Conservation (phyloP, 2,113 vertebrate species). For the Collichthys lucidus region DNA sequence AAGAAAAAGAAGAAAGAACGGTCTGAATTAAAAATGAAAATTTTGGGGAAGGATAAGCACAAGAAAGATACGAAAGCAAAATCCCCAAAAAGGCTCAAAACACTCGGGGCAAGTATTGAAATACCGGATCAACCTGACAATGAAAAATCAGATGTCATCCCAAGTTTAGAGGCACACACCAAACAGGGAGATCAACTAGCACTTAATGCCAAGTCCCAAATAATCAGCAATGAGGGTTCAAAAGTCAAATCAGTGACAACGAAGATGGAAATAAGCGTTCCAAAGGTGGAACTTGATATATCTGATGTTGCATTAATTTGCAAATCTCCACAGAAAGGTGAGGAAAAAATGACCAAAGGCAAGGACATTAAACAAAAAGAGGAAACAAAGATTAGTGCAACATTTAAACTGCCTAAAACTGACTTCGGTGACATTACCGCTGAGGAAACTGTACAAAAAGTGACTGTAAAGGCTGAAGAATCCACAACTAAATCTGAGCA, state of each 20-base stretch:
- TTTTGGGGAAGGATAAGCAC: slow-evolving; percentile 77
- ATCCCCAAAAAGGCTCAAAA: slow-evolving; percentile 74
- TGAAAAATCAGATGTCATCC: slow-evolving; percentile 43
- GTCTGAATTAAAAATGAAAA: slow-evolving; percentile 82
- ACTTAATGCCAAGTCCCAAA: slow-evolving; percentile 50
- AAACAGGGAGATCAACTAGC: slow-evolving; percentile 43
- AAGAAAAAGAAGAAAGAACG: slow-evolving; percentile 79
- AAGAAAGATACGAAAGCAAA: slow-evolving; percentile 73
- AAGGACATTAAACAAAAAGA: slow-evolving; percentile 56
- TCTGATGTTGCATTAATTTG: slow-evolving; percentile 47
- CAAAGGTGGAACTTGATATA: slow-evolving; percentile 70
- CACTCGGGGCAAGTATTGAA: slow-evolving; percentile 71
- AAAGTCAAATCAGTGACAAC: slow-evolving; percentile 30
- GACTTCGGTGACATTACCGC: slow-evolving; percentile 54
- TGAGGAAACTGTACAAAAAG: slow-evolving; percentile 62
- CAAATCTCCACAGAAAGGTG: slow-evolving; percentile 64
- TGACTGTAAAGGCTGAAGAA: slow-evolving; percentile 46
- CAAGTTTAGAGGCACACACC: slow-evolving; percentile 50
- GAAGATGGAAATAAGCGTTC: slow-evolving; percentile 54
- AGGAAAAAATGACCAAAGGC: slow-evolving; percentile 69
- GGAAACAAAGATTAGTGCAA: slow-evolving; percentile 46
- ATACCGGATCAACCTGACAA: slow-evolving; percentile 59
- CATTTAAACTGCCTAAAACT: slow-evolving; percentile 75
- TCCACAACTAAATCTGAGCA: slow-evolving; percentile 6
- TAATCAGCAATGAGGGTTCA: slow-evolving; percentile 23